phyloP scores from a whole-genome alignment of 1,140 invertebrate species.

The Caenorhabditis remanei region DNA sequence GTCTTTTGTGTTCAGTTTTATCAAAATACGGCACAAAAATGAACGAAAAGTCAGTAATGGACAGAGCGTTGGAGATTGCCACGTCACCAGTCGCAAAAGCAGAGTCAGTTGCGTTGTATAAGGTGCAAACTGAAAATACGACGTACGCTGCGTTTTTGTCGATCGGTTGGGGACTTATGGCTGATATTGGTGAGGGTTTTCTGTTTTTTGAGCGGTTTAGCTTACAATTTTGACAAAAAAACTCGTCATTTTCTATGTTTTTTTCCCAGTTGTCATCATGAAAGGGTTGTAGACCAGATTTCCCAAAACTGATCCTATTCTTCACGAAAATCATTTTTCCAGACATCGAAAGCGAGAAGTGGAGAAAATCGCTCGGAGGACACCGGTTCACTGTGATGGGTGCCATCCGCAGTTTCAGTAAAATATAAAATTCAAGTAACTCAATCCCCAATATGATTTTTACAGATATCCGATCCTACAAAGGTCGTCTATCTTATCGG shows the following conservation, averaged over 20 bases:
- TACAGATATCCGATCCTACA: constrained; percentile 39
- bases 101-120: constrained; percentile 65
- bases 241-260: too few relatives aligned
- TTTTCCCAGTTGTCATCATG: too few relatives aligned
- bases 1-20: constrained; percentile 70
- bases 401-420: constrained; percentile 65
- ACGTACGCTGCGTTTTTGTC: constrained; percentile 69
- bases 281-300: too few relatives aligned
- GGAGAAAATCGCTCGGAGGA: constrained; percentile 67
- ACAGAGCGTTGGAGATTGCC: constrained; percentile 63
- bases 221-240: too few relatives aligned
- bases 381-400: constrained; percentile 68
- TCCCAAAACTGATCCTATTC: too few relatives aligned
- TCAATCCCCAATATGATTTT: constrained; percentile 13
- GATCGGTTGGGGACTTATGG: constrained; percentile 72
- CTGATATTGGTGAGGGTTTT: constrained; percentile 69
- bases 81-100: constrained; percentile 54
- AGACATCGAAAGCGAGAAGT: constrained; percentile 72
- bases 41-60: constrained; percentile 64
- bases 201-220: not conserved
- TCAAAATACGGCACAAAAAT: constrained; percentile 53
- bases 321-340: too few relatives aligned
- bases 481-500: constrained; percentile 27
- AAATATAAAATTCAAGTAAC: constrained; percentile 7
- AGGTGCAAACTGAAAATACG: constrained; percentile 63